A percentile compares a stretch with the other conserved stretches of the same genome.
These are phyloP conservation scores for Percina caprodes DNA, from an alignment of 2,113 vertebrate species.

Conservation along the genomic window DNA sequence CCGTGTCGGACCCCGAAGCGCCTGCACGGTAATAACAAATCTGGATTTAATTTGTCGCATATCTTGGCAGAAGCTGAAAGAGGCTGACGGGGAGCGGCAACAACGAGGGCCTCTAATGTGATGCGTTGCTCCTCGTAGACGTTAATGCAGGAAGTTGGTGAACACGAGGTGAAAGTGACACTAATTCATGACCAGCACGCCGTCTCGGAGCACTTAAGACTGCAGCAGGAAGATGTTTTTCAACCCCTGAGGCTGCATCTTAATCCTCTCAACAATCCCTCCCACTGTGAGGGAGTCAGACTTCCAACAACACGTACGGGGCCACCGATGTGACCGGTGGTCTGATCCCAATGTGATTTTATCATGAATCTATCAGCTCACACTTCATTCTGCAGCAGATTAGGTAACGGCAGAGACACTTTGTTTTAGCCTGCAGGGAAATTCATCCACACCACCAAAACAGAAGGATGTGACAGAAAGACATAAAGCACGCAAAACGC, in stretches of 20 bases:
- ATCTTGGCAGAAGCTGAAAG: conserved; percentile 3
- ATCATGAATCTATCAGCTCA: conserved; percentile 61
- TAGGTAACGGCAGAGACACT: conserved; percentile 50
- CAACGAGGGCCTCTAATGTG: conserved; percentile 35
- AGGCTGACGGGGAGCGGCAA: background rate
- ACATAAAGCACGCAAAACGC: conserved; percentile 38
- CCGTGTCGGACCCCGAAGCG: conserved; percentile 24
- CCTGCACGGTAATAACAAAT: conserved; percentile 39
- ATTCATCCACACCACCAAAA: conserved; percentile 9
- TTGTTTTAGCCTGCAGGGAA: conserved; percentile 59
- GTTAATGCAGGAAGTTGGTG: conserved; percentile 38
- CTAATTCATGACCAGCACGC: conserved; percentile 73
- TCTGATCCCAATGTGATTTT: conserved; percentile 54
- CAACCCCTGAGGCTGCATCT: conserved; percentile 47
- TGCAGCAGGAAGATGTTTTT: conserved; percentile 46
- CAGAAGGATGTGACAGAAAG: conserved; percentile 33
- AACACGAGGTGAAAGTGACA: conserved; percentile 63
- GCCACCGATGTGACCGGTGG: conserved; percentile 28
- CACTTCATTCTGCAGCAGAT: conserved; percentile 53
- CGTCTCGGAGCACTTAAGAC: conserved; percentile 60
- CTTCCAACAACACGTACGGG: conserved; percentile 29
- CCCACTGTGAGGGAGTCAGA: conserved; percentile 19
- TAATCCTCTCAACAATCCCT: conserved; percentile 40
- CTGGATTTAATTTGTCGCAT: conserved; percentile 54
- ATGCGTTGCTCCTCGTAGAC: conserved; percentile 1